Conservation (phyloP, 2,797 vertebrate genomes). For the Eulemur albifrons region DNA sequence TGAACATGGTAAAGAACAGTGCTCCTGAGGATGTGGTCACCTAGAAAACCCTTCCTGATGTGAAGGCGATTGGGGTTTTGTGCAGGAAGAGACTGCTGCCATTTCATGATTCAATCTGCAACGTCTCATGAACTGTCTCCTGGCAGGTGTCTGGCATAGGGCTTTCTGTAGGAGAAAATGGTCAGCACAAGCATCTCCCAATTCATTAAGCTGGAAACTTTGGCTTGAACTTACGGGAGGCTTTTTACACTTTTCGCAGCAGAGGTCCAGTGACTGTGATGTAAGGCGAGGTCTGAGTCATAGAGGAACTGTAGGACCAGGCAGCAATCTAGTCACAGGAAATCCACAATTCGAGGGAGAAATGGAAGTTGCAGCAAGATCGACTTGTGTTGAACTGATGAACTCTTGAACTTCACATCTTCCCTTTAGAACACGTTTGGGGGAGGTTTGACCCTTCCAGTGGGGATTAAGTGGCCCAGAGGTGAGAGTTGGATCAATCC, state of each 20-base stretch:
- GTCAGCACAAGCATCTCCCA: neutral
- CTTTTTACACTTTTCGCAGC: neutral
- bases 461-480: neutral
- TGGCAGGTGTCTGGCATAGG: neutral
- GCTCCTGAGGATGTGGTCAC: neutral
- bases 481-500: neutral
- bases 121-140: neutral
- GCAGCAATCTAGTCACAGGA: conserved; percentile 12
- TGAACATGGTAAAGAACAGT: neutral
- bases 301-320: neutral
- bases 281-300: neutral
- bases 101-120: neutral
- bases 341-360: conserved; percentile 27
- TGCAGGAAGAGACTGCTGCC: neutral
- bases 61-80: neutral
- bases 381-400: neutral
- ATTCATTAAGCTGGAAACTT: neutral
- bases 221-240: neutral
- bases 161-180: conserved; percentile 12
- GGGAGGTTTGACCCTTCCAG: neutral
- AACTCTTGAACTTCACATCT: conserved; percentile 62
- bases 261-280: neutral
- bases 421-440: neutral
- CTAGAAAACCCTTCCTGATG: neutral
- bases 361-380: neutral